Evolutionary conservation across 2,888 invertebrate genomes (phyloP), one percentile per base, ranked within the genome.

Genomic region (Osmoderma eremita): DNA sequence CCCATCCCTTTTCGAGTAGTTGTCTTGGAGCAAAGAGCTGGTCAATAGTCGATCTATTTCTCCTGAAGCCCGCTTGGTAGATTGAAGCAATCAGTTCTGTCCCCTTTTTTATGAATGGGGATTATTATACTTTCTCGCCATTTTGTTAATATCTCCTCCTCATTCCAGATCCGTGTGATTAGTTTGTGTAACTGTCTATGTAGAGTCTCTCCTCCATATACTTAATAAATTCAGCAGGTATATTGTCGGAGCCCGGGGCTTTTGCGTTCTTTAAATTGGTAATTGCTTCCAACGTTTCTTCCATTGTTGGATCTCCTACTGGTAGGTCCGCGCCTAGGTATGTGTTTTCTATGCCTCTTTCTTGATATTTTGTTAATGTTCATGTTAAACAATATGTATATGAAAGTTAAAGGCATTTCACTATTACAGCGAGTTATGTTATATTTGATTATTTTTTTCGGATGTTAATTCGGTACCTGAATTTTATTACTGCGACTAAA

Each of bases 101-200:
- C 5, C 24, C 3, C 5, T 4, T 24, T 24, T 24, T 24, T n/a
- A n/a, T n/a, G n/a, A n/a, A n/a, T n/a, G n/a, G n/a, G n/a, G n/a
- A 42, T 42, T 42, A 42, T 42, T 13, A 8, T 13, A 42, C 42
- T 42, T 13, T 42, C 42, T 42, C 42, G 42, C 42, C 42, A 42
- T 13, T 42, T 42, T 42, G 42, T 12, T 42, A 2, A 17, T 42
- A 42, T 42, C 5, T 42, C 15, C n/a, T 42, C 4, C 1, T 48
- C 48, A 5, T 48, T 18, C 18, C 18, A 45, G 13, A 45, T 41
- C 13, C 8, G 1, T 45, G 45, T 10, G 13, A 45, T 15, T 15
- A 15, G 13, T 45, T 45, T 45, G 45, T 45, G 45, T 15, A 15
- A 45, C 15, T 45, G 15, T 15, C 15, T 10, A 15, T 48, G 48